These are phyloP conservation scores for Progne subis DNA, from an alignment of 2,113 vertebrate species.

Conservation along the genomic window DNA sequence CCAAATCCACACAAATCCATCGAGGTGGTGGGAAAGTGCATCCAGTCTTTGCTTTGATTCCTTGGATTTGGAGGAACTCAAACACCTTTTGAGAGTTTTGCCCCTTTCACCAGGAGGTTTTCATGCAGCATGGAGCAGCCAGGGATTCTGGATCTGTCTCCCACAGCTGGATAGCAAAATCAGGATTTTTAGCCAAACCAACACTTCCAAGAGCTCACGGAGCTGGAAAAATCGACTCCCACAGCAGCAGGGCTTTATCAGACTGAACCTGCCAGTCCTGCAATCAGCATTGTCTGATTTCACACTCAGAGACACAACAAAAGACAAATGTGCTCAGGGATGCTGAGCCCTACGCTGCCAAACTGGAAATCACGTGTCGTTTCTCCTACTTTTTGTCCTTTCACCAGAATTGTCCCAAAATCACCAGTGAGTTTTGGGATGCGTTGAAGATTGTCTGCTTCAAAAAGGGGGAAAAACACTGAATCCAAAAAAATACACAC, in stretches of 20 bases:
- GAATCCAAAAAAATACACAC: background rate
- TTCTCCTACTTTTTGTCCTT: background rate
- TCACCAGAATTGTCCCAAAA: background rate
- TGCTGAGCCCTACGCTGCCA: background rate
- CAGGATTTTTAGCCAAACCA: background rate
- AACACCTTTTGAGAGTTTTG: background rate
- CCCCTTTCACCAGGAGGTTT: background rate
- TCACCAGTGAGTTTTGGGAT: background rate
- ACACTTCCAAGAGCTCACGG: background rate
- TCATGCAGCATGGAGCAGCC: background rate
- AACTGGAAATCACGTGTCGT: background rate
- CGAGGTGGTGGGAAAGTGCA: fast-evolving
- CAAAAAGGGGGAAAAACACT: fast-evolving
- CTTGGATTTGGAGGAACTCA: background rate
- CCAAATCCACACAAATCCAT: background rate
- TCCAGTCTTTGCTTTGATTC: background rate
- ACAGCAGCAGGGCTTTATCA: background rate
- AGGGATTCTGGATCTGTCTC: background rate
- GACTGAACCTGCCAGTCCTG: background rate
- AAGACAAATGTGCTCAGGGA: background rate
- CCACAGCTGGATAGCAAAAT: background rate
- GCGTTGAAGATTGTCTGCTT: background rate
- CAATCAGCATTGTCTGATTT: background rate
- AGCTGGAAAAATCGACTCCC: background rate
- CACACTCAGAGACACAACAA: background rate